These are phyloP conservation scores for Azemiops feae DNA, from an alignment of 2,113 vertebrate species.

Conservation along the genomic window DNA sequence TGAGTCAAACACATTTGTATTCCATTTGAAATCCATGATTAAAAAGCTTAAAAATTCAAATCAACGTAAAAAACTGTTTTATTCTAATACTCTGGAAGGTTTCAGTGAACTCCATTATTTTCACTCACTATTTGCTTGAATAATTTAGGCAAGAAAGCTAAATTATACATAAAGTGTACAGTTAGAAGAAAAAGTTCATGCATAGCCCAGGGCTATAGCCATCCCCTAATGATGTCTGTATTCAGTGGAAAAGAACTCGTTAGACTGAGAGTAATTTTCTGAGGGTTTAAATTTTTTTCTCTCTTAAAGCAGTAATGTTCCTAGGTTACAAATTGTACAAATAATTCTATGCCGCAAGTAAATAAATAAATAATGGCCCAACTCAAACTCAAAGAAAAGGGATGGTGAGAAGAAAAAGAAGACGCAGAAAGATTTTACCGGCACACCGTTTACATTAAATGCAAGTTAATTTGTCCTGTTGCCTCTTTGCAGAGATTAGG, in stretches of 20 bases:
- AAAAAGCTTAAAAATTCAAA: constrained; percentile 92
- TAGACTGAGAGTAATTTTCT: constrained; percentile 96
- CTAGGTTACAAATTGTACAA: constrained; percentile 50
- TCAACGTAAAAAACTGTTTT: constrained; percentile 89
- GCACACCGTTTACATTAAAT: constrained; percentile 47
- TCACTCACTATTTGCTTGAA: constrained; percentile 98
- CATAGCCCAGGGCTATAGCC: constrained; percentile 90
- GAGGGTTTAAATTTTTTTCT: constrained; percentile 83
- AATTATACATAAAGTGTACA: constrained; percentile 99
- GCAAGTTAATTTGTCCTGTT: constrained; percentile 15
- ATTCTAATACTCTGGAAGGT: constrained; percentile 90
- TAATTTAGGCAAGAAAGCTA: constrained; percentile 96
- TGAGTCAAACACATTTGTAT: constrained; percentile 70
- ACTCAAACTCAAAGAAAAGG: constrained; percentile 40
- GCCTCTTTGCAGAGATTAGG: constrained; percentile 42
- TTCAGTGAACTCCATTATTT: constrained; percentile 99
- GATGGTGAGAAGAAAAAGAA: constrained; percentile 33
- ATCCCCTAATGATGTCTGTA: constrained; percentile 98
- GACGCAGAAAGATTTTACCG: constrained; percentile 47
- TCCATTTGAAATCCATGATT: constrained; percentile 81
- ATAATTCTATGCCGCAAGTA: background rate
- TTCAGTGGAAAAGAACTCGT: constrained; percentile 91
- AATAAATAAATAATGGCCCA: constrained; percentile 1
- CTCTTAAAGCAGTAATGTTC: constrained; percentile 86
- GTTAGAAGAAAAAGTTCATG: constrained; percentile 99